Conservation (phyloP, 2,113 vertebrate species). For the Phalacrocorax carbo region DNA sequence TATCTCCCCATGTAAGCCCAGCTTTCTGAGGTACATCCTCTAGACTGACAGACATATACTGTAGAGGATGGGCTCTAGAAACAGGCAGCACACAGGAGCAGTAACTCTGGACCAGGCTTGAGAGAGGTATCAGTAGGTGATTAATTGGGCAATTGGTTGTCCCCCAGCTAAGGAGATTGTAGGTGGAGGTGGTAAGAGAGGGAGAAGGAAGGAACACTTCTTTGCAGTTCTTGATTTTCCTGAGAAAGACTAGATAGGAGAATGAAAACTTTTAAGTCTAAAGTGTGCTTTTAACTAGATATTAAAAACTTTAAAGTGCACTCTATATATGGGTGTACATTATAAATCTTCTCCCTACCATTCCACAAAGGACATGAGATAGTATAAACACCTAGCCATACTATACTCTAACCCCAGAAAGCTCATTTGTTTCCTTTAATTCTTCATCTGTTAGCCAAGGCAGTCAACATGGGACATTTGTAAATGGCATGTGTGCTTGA, state of each 20-base stretch:
- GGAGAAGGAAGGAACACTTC: background rate
- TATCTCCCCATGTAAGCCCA: background rate
- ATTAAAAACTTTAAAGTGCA: background rate
- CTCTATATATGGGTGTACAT: background rate
- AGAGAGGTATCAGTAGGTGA: background rate
- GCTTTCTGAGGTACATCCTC: background rate
- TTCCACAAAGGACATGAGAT: background rate
- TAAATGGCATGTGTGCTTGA: background rate
- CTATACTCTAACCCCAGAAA: background rate
- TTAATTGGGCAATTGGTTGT: background rate
- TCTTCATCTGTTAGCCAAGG: background rate
- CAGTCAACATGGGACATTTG: background rate
- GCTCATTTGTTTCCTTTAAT: background rate
- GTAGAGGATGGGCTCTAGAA: background rate
- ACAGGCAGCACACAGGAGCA: background rate
- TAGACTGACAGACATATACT: background rate
- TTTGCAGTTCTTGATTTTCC: background rate
- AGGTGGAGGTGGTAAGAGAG: background rate
- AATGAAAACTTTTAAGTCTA: background rate
- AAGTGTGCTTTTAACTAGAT: background rate
- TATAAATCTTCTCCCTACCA: background rate
- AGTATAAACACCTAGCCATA: background rate
- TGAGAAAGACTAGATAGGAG: background rate
- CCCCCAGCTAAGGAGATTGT: background rate
- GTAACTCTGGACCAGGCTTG: background rate